These are phyloP conservation scores for Electrophaes corylata DNA, from an alignment of 2,888 invertebrate genomes.

Conservation along the genomic window DNA sequence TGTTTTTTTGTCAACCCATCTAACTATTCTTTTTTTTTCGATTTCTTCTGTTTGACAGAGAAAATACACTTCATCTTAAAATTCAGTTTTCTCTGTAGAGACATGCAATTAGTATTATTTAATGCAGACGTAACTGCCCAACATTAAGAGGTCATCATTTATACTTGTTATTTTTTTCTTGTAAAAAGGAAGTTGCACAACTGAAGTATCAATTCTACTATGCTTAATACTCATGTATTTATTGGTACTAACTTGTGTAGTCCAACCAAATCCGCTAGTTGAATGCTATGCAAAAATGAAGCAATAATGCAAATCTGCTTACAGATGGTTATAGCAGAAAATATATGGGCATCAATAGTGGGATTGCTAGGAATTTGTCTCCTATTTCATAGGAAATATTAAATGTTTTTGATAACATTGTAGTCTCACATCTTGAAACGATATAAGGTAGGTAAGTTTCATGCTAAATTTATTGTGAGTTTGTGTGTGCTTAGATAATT, in stretches of 20 bases:
- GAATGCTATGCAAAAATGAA: constrained; percentile 57
- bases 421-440: neutral
- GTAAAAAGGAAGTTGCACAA: neutral
- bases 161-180: no score
- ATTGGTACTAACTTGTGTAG: constrained; percentile 66
- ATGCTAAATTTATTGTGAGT: no score
- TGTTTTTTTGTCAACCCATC: no score
- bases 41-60: no score
- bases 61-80: no score
- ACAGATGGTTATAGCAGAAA: constrained; percentile 20
- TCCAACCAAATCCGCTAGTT: constrained; percentile 60
- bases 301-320: constrained; percentile 43
- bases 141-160: no score
- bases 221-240: constrained; percentile 52
- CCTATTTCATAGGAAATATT: constrained; percentile 2
- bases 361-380: constrained; percentile 27
- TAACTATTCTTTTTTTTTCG: no score
- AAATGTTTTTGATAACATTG: neutral
- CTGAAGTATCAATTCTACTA: constrained; percentile 4
- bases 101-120: no score
- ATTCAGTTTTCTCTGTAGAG: no score
- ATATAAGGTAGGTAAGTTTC: no score
- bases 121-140: no score
- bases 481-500: no score
- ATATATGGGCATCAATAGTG: constrained; percentile 34